A percentile compares a stretch with the other conserved stretches of the same genome.
These are phyloP conservation scores for Abramis brama DNA, from an alignment of 2,113 vertebrate genomes.

Conservation along the genomic window DNA sequence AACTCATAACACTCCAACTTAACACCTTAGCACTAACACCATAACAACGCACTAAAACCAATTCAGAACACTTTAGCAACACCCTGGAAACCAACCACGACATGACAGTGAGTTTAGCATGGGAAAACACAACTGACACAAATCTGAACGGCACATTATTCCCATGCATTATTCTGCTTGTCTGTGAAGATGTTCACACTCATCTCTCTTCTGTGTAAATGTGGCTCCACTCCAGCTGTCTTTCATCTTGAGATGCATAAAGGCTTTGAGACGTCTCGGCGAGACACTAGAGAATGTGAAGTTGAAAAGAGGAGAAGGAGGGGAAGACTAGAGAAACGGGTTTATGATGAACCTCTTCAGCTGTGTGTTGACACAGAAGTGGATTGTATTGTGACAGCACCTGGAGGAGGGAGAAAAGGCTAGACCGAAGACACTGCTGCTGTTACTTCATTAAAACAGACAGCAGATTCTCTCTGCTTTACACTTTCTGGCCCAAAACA, in stretches of 20 bases:
- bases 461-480: neutral
- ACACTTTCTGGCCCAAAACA: too few species aligned
- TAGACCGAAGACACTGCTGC: slow-evolving; percentile 1
- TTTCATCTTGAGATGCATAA: slow-evolving; percentile 19
- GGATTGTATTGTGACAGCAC: slow-evolving; percentile 2
- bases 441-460: neutral
- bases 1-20: too few species aligned
- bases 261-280: neutral
- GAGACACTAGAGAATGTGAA: slow-evolving; percentile 6
- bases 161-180: neutral
- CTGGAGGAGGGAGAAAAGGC: neutral
- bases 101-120: too few species aligned
- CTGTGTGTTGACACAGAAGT: neutral
- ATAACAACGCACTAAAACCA: too few species aligned
- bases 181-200: slow-evolving; percentile 4
- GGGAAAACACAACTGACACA: neutral
- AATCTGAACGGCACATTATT: neutral
- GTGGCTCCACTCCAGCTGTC: neutral
- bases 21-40: too few species aligned
- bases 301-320: neutral
- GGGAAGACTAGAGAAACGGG: slow-evolving; percentile 5
- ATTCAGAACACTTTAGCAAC: too few species aligned
- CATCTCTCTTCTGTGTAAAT: neutral
- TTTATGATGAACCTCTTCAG: slow-evolving; percentile 13
- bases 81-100: too few species aligned